Evolutionary conservation across 2,888 invertebrate genomes (phyloP).

Genomic region (Eilema griseolum): DNA sequence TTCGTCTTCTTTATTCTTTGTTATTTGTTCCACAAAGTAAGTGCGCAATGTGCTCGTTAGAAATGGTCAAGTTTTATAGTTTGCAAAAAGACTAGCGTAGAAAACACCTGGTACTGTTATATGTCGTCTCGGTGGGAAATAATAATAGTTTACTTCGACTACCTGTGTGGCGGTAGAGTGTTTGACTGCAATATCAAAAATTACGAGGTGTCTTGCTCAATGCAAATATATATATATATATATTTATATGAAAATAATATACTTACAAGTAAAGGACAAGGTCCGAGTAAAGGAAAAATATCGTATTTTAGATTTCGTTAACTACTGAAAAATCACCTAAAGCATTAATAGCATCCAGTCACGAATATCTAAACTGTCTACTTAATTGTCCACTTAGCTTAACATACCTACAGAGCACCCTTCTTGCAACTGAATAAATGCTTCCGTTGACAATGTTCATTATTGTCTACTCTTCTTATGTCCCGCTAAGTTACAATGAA

Average conservation of each 20-base stretch:
- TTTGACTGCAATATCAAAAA: no score
- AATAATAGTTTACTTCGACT: background rate
- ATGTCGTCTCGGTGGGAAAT: background rate
- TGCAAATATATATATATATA: no score
- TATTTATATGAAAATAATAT: no score
- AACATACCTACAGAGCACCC: conserved; percentile 25
- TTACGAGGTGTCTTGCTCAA: no score
- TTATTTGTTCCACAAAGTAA: conserved; percentile 20
- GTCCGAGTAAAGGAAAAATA: no score
- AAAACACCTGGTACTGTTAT: conserved; percentile 3
- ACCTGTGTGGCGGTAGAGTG: background rate
- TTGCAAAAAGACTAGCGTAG: conserved; percentile 26
- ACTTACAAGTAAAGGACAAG: no score
- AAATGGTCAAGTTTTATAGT: conserved; percentile 17
- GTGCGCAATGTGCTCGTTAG: conserved; percentile 16
- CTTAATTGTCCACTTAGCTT: conserved; percentile 17
- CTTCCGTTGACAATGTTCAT: conserved; percentile 56
- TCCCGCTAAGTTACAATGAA: conserved; percentile 34
- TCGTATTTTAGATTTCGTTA: no score
- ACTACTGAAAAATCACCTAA: no score
- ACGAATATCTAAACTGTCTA: background rate
- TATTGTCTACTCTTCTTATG: conserved; percentile 50
- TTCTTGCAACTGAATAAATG: conserved; percentile 44
- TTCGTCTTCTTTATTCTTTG: conserved; percentile 7
- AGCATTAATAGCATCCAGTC: no score